Evolutionary conservation across 2,797 vertebrate species (phyloP), one percentile per base, ranked within the genome.

Genomic region (Lithobates pipiens): DNA sequence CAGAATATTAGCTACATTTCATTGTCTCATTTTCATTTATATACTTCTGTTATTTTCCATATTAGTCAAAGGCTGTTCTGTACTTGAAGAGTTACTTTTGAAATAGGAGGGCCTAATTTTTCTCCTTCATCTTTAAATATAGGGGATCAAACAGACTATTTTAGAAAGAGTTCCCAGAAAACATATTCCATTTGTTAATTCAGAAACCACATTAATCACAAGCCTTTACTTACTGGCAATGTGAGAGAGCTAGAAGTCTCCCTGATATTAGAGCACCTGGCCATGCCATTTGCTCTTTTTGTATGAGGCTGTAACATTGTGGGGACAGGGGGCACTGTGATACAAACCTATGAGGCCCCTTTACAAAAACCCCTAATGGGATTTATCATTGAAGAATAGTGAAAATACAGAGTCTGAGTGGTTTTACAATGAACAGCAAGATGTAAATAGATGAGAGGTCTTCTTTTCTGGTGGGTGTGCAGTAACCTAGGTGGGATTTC

Each of bases 291-390:
- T 44, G 3, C 32, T 87, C 93, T 97, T 98, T 97, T 97, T 98
- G 97, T 96, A 92, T 44, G 88, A 95, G 87, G 85, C 0, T 95
- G 90, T 96, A 95, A 91, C 95, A 91, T 93, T 88, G 97, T 99
- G 97, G 95, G 95, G 93, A 95, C 95, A 95, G 96, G 92, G 71
- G 84, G 86, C 97, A 99, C 97, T 54, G 92, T 98, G 97, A 95
- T 96, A 93, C 92, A 95, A 80, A 83, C 76, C 77, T 1, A 93
- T 88, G 88, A 86, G 89, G 88, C n/a, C 83, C 91, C 93, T 91
- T 96, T 97, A 97, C 96, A 97, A 97, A 97, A 97, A 97, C 95
- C 92, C 44, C 27, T 0, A 18, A 78, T 67, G 72, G 54, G 23
- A 61, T 44, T 50, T 76, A 57, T 27, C 70, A 67, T 27, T 73